Evolutionary conservation across 2,113 vertebrate species (phyloP).

Genomic region (Bubo bubo): DNA sequence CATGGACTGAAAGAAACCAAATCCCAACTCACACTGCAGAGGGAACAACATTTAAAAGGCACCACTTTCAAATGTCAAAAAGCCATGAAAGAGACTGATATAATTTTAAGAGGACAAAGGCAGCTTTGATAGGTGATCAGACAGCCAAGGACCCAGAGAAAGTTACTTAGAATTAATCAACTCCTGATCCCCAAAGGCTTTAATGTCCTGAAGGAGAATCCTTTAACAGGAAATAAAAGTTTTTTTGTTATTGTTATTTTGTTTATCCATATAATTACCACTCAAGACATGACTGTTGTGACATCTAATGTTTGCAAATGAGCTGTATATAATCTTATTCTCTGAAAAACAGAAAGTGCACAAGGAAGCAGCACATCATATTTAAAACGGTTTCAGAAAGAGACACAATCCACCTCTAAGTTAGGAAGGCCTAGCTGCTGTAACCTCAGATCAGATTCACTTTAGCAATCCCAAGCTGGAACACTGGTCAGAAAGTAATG

Average conservation of each 20-base stretch:
- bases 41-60: neutral
- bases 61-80: constrained; percentile 15
- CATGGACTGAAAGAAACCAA: neutral
- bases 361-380: neutral
- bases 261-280: neutral
- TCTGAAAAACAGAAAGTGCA: constrained; percentile 39
- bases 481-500: neutral
- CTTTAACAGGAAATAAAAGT: neutral
- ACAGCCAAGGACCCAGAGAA: constrained; percentile 72
- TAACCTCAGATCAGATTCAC: neutral
- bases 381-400: constrained; percentile 28
- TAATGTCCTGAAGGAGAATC: constrained; percentile 35
- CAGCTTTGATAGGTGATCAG: constrained; percentile 66
- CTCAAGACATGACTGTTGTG: constrained; percentile 10
- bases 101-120: constrained; percentile 51
- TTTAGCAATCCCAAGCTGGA: neutral
- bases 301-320: neutral
- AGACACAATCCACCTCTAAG: neutral
- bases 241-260: neutral
- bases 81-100: constrained; percentile 14
- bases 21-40: neutral
- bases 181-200: constrained; percentile 71
- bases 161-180: constrained; percentile 62
- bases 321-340: neutral
- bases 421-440: constrained; percentile 25